phyloP scores from a whole-genome alignment of 1,140 invertebrate species.

The Trichonephila clavipes region DNA sequence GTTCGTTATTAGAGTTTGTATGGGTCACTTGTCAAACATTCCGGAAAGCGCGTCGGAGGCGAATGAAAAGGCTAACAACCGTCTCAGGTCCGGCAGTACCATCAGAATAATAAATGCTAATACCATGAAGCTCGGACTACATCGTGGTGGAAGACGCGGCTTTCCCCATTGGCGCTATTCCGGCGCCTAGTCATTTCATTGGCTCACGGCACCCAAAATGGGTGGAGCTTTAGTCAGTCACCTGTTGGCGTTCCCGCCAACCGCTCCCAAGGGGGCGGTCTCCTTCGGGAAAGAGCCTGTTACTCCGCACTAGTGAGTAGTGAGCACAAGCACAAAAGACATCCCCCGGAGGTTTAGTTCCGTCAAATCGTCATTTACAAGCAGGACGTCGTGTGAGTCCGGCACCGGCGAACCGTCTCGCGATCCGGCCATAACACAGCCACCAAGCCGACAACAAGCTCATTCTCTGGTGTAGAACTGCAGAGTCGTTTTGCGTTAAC shows the following conservation, averaged over 20 bases:
- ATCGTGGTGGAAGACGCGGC: slow-evolving; percentile 48
- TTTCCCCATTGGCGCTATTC: slow-evolving; percentile 68
- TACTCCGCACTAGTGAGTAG: slow-evolving; percentile 72
- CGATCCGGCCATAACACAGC: slow-evolving; percentile 47
- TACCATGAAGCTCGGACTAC: slow-evolving; percentile 73
- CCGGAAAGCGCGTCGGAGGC: not conserved
- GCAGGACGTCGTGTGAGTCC: slow-evolving; percentile 60
- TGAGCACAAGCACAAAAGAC: slow-evolving; percentile 75
- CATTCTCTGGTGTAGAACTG: slow-evolving; percentile 9
- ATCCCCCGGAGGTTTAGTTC: slow-evolving; percentile 73
- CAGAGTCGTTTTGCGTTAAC: slow-evolving; percentile 27
- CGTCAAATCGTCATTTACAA: slow-evolving; percentile 77
- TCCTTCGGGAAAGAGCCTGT: slow-evolving; percentile 84
- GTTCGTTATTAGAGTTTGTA: slow-evolving; percentile 33
- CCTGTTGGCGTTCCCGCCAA: slow-evolving; percentile 86
- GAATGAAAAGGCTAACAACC: slow-evolving; percentile 59
- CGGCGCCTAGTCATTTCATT: slow-evolving; percentile 58
- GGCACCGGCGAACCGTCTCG: slow-evolving; percentile 40
- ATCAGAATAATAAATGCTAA: slow-evolving; percentile 77
- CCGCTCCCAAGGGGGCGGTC: slow-evolving; percentile 98
- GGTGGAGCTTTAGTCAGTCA: slow-evolving; percentile 73
- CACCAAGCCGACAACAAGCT: slow-evolving; percentile 27
- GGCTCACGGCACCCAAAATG: slow-evolving; percentile 28
- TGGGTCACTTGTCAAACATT: slow-evolving; percentile 66
- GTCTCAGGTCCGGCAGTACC: slow-evolving; percentile 60